phyloP scores from a whole-genome alignment of 2,888 invertebrate species.

The Lochmaea capreae region DNA sequence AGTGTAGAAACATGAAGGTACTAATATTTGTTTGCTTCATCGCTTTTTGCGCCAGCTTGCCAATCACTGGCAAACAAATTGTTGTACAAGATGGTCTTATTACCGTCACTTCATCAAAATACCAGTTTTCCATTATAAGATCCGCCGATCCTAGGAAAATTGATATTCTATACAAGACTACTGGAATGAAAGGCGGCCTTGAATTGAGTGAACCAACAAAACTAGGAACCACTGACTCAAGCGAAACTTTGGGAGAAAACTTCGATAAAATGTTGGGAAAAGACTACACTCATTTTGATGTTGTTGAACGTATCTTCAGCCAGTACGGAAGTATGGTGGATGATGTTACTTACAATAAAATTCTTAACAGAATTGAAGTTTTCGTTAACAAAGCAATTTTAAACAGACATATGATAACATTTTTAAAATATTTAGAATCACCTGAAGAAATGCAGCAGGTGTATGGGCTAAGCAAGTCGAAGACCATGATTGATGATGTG shows the following conservation, averaged over 20 bases:
- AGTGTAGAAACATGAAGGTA: conserved; percentile 17
- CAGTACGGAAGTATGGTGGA: conserved; percentile 10
- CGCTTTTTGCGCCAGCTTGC: conserved; percentile 7
- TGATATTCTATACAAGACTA: conserved; percentile 32
- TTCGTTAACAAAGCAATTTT: conserved; percentile 5
- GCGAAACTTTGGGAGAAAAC: too few relatives aligned
- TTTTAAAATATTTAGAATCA: neutral
- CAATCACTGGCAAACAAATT: neutral
- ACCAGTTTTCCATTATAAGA: conserved; percentile 31
- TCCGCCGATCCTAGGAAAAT: conserved; percentile 22
- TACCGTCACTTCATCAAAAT: conserved; percentile 26
- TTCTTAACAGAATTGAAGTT: conserved; percentile 4
- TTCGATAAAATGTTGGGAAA: neutral
- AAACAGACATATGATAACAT: neutral
- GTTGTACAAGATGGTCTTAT: conserved; percentile 46
- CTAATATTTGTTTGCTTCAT: conserved; percentile 9
- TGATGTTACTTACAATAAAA: neutral
- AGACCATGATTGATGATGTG: neutral
- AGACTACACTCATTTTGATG: conserved; percentile 15
- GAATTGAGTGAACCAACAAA: conserved; percentile 37
- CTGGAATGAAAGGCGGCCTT: neutral
- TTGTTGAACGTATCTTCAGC: neutral
- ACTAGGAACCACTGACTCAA: neutral
- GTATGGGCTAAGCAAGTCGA: neutral
- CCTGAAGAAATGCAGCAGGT: neutral